Conservation (phyloP, 2,797 vertebrate genomes). For the Centroberyx gerrardi region DNA sequence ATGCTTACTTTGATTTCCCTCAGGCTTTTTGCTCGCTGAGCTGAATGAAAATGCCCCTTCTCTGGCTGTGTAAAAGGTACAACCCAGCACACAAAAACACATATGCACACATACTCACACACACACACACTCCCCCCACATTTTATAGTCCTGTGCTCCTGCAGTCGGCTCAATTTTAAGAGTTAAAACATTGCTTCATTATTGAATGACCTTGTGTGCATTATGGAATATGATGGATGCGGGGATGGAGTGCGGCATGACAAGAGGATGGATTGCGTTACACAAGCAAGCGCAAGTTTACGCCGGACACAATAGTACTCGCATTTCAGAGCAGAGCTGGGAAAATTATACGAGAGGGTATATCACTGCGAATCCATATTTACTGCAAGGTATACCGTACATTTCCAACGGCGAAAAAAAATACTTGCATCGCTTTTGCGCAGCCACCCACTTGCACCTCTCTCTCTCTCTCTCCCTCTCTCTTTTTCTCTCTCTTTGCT, state of each 20-base stretch:
- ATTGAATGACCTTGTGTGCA: conserved; percentile 68
- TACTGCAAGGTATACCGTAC: conserved; percentile 8
- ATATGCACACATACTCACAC: conserved; percentile 21
- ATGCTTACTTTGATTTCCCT: conserved; percentile 84
- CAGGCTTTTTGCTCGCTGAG: conserved; percentile 79
- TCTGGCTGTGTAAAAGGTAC: conserved; percentile 65
- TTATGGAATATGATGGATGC: conserved; percentile 72
- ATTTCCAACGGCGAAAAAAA: conserved; percentile 14
- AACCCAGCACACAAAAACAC: conserved; percentile 44
- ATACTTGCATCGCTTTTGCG: neutral
- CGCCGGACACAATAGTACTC: conserved; percentile 52
- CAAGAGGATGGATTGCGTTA: conserved; percentile 71
- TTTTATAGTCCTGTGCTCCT: conserved; percentile 45
- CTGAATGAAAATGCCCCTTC: conserved; percentile 75
- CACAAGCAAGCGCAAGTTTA: conserved; percentile 48
- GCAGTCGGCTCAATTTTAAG: conserved; percentile 52
- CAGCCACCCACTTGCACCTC: neutral
- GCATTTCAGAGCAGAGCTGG: conserved; percentile 46
- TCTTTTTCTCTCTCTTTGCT: neutral
- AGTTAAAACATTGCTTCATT: conserved; percentile 71
- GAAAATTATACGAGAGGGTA: conserved; percentile 34
- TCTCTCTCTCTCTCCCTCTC: neutral
- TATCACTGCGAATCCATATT: conserved; percentile 34
- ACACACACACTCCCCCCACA: conserved; percentile 16
- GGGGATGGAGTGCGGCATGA: conserved; percentile 54